Percentiles rank a stretch among this genome's conserved stretches.
Conservation (phyloP, 2,888 invertebrate genomes). For the Pachymerium ferrugineum region DNA sequence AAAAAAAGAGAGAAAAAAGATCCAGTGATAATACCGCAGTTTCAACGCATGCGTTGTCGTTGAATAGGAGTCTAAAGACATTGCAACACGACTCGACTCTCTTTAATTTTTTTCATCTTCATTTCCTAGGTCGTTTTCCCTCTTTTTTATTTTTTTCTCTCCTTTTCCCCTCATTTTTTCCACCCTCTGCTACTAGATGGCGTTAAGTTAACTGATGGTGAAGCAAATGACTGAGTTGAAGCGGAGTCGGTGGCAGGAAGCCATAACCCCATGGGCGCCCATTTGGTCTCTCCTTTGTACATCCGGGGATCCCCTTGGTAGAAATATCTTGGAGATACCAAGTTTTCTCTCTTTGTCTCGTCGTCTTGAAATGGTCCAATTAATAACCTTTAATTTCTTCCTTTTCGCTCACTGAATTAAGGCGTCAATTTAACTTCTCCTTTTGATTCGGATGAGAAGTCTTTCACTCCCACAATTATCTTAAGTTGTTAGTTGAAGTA, state of each 20-base stretch:
- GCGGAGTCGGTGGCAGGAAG: slow-evolving; percentile 18
- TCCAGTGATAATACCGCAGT: not conserved
- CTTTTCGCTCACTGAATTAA: slow-evolving; percentile 11
- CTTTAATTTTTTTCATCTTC: not conserved
- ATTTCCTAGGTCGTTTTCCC: not conserved
- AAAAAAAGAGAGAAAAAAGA: not conserved
- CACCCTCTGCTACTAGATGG: not conserved
- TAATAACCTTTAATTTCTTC: slow-evolving; percentile 23
- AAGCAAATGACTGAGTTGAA: slow-evolving; percentile 21
- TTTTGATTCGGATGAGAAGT: not conserved
- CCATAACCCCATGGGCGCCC: slow-evolving; percentile 19
- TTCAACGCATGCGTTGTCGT: not conserved
- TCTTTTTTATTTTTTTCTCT: not conserved
- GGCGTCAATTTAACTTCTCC: not conserved
- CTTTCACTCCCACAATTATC: slow-evolving; percentile 20
- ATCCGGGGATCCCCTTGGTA: slow-evolving; percentile 27
- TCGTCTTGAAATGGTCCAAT: slow-evolving; percentile 9
- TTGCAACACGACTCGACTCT: not conserved
- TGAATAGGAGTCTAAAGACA: not conserved
- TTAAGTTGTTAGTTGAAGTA: slow-evolving; percentile 18
- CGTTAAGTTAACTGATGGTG: not conserved
- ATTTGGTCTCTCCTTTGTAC: slow-evolving; percentile 22
- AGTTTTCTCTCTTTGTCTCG: slow-evolving; percentile 11
- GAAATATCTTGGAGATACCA: slow-evolving; percentile 6
- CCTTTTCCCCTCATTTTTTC: not conserved